Base-by-base conservation (phyloP, 2,113 vertebrate species). In the Eolophus roseicapilla region DNA sequence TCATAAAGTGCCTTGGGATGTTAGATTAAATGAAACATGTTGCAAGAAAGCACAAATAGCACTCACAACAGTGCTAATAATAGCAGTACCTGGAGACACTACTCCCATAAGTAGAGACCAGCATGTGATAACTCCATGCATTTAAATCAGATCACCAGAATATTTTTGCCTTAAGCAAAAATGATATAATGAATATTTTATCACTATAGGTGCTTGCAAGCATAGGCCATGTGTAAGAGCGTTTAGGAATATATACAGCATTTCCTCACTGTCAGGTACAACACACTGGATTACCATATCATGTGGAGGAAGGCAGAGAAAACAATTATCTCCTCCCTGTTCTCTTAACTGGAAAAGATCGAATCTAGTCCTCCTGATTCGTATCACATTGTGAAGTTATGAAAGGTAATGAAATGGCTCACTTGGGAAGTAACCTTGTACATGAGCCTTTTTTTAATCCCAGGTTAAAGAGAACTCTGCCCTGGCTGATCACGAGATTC, bases 81-180 rank as follows among this genome's bases (percentile, higher is more conserved):
- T 91, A 97, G 95, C 84, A 93, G 47, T 64, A 89, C 82, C 87
- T 86, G 91, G 64, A 95, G 93, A 70, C 64, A 62, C 31, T 81
- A 68, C 92, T 97, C 90, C 89, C 85, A 76, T 63, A 93, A 94
- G 96, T 95, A 95, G 95, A 91, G 96, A 82, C 85, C 84, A 88
- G 80, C 55, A 52, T 29, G 81, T 91, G 86, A 89, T 92, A 90
- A 91, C 60, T 35, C 67, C 12, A 1, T 33, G 25, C n/a, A 35
- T 69, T 65, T 83, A 81, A 74, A 95, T 93, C 89, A 94, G 78
- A 95, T 88, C 82, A 59, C 71, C 82, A 60, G 84, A 65, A 90
- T 73, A 41, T 47, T 84, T 84, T 33, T 92, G 85, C 91, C 92
- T 46, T 29, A 13, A 93, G 88, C 91, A 57, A 44, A 87, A 86